Evolutionary conservation across 92 coral and sea anemone species (phyloP).

Genomic region (Meandrina meandrites): DNA sequence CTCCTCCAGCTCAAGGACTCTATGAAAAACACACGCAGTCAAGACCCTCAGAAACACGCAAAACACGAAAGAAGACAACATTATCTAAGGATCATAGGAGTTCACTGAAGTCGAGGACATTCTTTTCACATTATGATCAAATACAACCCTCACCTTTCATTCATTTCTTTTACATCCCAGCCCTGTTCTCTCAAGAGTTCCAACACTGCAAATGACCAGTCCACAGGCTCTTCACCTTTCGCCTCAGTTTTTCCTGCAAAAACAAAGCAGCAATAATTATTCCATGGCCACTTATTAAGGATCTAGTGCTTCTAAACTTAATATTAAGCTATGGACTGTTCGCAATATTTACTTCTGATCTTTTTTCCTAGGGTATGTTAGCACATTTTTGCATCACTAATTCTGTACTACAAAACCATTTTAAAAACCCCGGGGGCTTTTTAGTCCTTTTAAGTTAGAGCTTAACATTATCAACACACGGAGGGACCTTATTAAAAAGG

Average conservation of each 20-base stretch:
- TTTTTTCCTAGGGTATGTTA: neutral
- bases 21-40: constrained; percentile 18
- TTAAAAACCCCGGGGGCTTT: no score
- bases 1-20: constrained; percentile 94
- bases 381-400: neutral
- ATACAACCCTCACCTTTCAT: constrained; percentile 72
- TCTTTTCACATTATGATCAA: neutral
- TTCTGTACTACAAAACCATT: no score
- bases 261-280: neutral
- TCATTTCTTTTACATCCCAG: constrained; percentile 81
- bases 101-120: neutral
- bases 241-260: constrained; percentile 28
- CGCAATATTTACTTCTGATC: neutral
- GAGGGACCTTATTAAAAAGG: no score
- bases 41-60: neutral
- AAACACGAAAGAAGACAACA: neutral
- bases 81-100: no score
- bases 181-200: constrained; percentile 95
- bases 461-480: no score
- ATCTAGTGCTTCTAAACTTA: neutral
- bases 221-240: constrained; percentile 80
- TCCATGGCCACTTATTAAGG: neutral
- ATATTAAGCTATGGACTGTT: neutral
- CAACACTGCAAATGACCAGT: constrained; percentile 97
- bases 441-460: no score